Evolutionary conservation across 1,140 invertebrate genomes (phyloP), one percentile per base, ranked within the genome.

Genomic region (Sweltsa coloradensis): DNA sequence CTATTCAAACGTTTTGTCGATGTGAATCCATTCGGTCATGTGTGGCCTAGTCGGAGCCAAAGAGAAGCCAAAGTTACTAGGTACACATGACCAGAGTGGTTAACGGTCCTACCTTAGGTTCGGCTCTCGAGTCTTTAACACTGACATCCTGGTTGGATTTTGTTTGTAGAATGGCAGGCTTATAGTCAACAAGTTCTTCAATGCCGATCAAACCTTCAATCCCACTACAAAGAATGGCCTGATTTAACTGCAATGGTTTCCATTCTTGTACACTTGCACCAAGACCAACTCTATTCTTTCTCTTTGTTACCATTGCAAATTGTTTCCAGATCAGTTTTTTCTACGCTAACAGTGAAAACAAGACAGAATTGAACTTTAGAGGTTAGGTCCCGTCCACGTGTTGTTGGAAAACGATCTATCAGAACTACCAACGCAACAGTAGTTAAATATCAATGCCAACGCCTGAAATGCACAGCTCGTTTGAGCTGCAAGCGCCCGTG

Each of bases 201-300:
- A 45, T 45, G 23, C 43, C 43, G 16, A 45, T 21, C 21, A 45
- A 34, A 4, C 26, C 43, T 1, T 45, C 43, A 34, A 45, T 5
- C 21, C 43, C 43, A 13, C 34, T 45, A 16, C n/a, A 36, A 26
- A 45, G 29, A 14, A 45, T 7, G n/a, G 22, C 27, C 16, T 27
- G 19, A 34, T 23, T 34, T 14, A 45, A 45, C 26, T 45, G 25
- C 9, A 45, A 26, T 4, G 43, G 43, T 21, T 45, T 34, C 43
- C 43, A 45, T 0, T 34, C 11, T 21, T n/a, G n/a, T n/a, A n/a
- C n/a, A n/a, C n/a, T n/a, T n/a, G n/a, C n/a, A n/a, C n/a, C n/a
- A n/a, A n/a, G n/a, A n/a, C n/a, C n/a, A n/a, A n/a, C n/a, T n/a
- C 5, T 16, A 5, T 3, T 5, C 16, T 45, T 45, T 11, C 16